Evolutionary conservation across 2,888 invertebrate genomes (phyloP).

Genomic region (Pogonocherus hispidulus): DNA sequence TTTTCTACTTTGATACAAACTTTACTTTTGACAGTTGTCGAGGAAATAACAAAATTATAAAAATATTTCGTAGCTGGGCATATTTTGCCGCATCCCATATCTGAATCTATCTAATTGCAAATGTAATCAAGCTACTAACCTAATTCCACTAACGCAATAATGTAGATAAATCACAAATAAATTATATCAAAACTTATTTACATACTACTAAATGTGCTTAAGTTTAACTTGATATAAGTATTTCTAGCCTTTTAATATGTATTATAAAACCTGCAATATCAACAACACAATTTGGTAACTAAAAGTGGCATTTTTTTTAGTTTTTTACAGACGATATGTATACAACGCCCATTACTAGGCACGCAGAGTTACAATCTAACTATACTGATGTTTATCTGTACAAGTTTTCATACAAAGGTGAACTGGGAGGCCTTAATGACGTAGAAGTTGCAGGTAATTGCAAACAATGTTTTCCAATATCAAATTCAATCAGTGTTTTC

Average conservation of each 20-base stretch:
- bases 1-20: too few species aligned
- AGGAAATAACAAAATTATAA: too few species aligned
- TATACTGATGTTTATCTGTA: constrained; percentile 29
- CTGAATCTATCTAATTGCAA: too few species aligned
- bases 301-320: constrained; percentile 12
- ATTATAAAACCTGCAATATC: neutral
- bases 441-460: neutral
- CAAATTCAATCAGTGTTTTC: too few species aligned
- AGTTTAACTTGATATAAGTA: neutral
- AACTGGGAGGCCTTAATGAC: neutral
- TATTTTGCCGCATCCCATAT: too few species aligned
- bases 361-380: constrained; percentile 26
- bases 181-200: too few species aligned
- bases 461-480: too few species aligned
- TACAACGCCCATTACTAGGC: constrained; percentile 11
- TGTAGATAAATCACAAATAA: too few species aligned
- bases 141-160: too few species aligned
- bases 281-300: neutral
- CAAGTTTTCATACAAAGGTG: constrained; percentile 24
- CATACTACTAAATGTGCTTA: neutral
- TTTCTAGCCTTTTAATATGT: neutral
- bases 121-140: too few species aligned
- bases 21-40: too few species aligned
- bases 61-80: too few species aligned
- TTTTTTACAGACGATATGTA: constrained; percentile 19